These are phyloP conservation scores for Cyrtonyx montezumae DNA, from an alignment of 2,113 vertebrate species.

Conservation along the genomic window DNA sequence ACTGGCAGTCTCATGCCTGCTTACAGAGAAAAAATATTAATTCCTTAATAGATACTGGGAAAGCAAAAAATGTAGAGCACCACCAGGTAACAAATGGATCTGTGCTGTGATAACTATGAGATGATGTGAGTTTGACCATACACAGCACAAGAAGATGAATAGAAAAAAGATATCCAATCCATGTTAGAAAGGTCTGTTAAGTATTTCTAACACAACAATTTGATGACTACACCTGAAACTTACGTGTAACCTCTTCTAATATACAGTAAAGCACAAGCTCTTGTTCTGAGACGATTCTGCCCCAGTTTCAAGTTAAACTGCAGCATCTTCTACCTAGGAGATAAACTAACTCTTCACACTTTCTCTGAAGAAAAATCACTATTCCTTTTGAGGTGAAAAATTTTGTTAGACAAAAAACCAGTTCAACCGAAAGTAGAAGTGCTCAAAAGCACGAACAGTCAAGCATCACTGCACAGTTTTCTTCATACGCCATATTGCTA, in stretches of 20 bases:
- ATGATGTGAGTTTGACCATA: background rate
- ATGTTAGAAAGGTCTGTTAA: background rate
- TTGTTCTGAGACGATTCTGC: background rate
- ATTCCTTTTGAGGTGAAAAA: background rate
- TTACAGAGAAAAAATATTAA: background rate
- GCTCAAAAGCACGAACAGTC: background rate
- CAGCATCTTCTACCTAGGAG: background rate
- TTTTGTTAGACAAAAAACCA: background rate
- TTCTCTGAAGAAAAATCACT: background rate
- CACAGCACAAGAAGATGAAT: background rate
- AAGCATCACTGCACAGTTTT: background rate
- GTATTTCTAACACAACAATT: background rate
- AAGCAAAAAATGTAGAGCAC: background rate
- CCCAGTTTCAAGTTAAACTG: background rate
- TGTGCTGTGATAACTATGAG: background rate
- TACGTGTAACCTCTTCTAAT: background rate
- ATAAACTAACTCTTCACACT: background rate
- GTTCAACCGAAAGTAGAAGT: background rate
- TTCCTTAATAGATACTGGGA: background rate
- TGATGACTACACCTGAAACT: background rate
- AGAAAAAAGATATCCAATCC: background rate
- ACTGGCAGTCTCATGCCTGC: background rate
- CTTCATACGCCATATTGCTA: background rate
- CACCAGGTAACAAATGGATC: background rate
- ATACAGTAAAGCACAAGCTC: background rate